Percentiles rank a stretch among this genome's conserved stretches.
Conservation (phyloP, 2,113 vertebrate species). For the Callorhinus ursinus region DNA sequence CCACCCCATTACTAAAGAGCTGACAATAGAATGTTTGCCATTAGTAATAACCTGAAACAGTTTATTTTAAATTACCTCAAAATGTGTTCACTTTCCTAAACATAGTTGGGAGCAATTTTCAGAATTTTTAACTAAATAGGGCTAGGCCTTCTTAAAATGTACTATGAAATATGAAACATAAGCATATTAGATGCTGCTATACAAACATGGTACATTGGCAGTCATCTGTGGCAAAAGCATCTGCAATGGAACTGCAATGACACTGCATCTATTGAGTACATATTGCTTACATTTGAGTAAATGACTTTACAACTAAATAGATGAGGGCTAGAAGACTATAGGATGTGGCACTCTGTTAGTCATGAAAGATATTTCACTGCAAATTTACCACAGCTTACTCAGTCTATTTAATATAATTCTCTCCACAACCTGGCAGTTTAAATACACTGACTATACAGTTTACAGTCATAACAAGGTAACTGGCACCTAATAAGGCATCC, state of each 20-base stretch:
- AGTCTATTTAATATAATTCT: background rate
- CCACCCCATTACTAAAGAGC: background rate
- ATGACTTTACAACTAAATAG: background rate
- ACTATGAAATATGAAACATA: slow-evolving; percentile 12
- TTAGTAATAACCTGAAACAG: slow-evolving; percentile 14
- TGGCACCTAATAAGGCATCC: background rate
- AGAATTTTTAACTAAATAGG: slow-evolving; percentile 12
- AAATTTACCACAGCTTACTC: background rate
- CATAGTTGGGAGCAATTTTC: background rate
- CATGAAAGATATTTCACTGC: background rate
- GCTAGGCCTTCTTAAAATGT: background rate
- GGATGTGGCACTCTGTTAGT: background rate
- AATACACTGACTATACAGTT: background rate
- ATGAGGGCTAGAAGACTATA: background rate
- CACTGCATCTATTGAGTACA: slow-evolving; percentile 22
- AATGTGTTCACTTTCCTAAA: slow-evolving; percentile 7
- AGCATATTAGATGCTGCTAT: slow-evolving; percentile 34
- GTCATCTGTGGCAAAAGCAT: slow-evolving; percentile 72
- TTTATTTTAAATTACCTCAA: slow-evolving; percentile 41
- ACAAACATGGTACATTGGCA: background rate
- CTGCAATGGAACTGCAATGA: slow-evolving; percentile 76
- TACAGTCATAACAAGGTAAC: background rate
- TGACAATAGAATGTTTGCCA: background rate
- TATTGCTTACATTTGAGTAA: slow-evolving; percentile 47
- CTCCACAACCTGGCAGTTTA: background rate